Percentiles rank a stretch among this genome's conserved stretches.
phyloP scores from a whole-genome alignment of 1,140 invertebrate species.

The Trialeurodes vaporariorum region DNA sequence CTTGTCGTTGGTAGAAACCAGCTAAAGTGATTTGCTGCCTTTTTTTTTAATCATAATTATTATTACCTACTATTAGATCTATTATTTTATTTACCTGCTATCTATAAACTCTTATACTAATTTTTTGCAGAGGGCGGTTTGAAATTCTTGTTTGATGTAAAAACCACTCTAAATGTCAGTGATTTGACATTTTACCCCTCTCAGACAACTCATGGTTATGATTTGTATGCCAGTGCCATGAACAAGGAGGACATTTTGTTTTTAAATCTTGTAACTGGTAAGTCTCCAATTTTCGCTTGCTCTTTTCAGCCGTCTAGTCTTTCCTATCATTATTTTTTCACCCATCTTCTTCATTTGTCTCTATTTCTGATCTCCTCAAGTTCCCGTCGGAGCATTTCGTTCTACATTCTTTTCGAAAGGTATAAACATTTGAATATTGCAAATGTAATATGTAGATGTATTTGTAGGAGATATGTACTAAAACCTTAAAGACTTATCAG shows the following conservation, averaged over 20 bases:
- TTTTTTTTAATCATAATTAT: neutral
- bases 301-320: no score
- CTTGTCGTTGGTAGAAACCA: no score
- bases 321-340: no score
- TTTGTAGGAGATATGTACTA: no score
- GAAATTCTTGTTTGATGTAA: slow-evolving; percentile 62
- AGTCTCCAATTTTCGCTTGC: no score
- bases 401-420: no score
- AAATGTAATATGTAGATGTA: no score
- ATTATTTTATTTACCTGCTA: neutral
- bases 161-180: slow-evolving; percentile 61
- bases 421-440: no score
- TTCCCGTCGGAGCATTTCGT: no score
- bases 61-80: neutral
- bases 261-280: slow-evolving; percentile 58
- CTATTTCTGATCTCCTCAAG: no score
- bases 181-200: slow-evolving; percentile 68
- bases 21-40: neutral
- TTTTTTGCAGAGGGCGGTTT: slow-evolving; percentile 45
- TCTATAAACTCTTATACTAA: slow-evolving; percentile 5
- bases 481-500: no score
- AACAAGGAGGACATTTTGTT: slow-evolving; percentile 66
- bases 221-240: slow-evolving; percentile 57
- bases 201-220: slow-evolving; percentile 59
- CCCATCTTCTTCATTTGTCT: no score